Conservation (phyloP, 2,797 vertebrate genomes). For the Platalea minor region DNA sequence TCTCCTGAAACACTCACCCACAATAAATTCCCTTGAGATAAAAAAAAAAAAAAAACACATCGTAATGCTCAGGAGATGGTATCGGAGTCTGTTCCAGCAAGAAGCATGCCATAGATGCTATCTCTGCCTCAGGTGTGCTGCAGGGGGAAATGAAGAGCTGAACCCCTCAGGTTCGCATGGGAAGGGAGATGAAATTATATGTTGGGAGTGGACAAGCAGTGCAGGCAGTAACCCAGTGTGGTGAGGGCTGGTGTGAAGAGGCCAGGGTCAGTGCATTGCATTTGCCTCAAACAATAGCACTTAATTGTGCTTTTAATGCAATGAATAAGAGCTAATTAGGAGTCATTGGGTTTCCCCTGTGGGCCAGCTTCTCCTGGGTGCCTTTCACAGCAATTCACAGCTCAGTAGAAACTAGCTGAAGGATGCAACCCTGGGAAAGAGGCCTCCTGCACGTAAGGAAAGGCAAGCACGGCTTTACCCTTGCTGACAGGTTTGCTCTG, state of each 20-base stretch:
- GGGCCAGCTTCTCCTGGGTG: neutral
- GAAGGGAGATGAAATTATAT: neutral
- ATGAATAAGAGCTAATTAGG: conserved; percentile 40
- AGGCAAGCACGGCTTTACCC: neutral
- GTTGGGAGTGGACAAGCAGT: neutral
- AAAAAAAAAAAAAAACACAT: neutral
- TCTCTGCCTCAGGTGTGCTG: neutral
- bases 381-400: neutral
- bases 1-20: neutral
- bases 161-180: rapidly evolving
- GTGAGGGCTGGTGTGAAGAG: neutral
- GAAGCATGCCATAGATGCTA: neutral
- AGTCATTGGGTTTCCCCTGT: neutral
- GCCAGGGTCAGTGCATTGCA: neutral
- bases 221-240: neutral
- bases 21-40: conserved; percentile 44
- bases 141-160: neutral
- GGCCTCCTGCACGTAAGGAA: neutral
- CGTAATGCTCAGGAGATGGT: neutral
- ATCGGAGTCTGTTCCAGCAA: neutral
- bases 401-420: neutral
- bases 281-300: neutral
- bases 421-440: neutral
- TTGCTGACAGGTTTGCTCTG: neutral
- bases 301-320: conserved; percentile 13